These are phyloP conservation scores for Pheosia gnoma DNA, from an alignment of 2,888 invertebrate genomes.

Conservation along the genomic window DNA sequence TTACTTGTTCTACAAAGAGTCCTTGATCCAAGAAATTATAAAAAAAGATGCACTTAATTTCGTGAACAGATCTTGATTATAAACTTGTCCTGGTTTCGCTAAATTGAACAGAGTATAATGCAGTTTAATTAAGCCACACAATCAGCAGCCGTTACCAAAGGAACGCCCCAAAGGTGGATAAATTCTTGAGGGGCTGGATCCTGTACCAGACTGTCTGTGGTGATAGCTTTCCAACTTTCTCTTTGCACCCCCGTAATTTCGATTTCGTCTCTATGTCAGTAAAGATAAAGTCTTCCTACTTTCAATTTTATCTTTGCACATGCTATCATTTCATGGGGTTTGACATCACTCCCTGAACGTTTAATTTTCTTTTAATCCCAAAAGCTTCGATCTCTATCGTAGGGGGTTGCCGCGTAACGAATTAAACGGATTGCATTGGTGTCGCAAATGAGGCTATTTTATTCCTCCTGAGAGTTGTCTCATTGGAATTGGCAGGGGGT, in stretches of 20 bases:
- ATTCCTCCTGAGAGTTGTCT: conserved; percentile 70
- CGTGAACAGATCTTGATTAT: conserved; percentile 30
- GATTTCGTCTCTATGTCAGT: conserved; percentile 35
- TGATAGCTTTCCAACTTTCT: conserved; percentile 48
- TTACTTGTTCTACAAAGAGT: not conserved
- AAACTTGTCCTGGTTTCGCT: conserved; percentile 29
- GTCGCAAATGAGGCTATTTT: conserved; percentile 81
- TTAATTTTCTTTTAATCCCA: conserved; percentile 84
- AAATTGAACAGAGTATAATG: conserved; percentile 71
- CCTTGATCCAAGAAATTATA: conserved; percentile 5
- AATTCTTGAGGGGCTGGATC: conserved; percentile 74
- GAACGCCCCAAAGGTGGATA: conserved; percentile 79
- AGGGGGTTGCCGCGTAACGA: conserved; percentile 77
- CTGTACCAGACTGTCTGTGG: conserved; percentile 63
- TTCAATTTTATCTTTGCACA: conserved; percentile 19
- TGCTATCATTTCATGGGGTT: conserved; percentile 60
- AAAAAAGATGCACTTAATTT: conserved; percentile 22
- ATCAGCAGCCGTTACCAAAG: conserved; percentile 78
- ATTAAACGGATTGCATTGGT: conserved; percentile 81
- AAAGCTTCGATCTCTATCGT: conserved; percentile 77
- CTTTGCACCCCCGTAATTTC: conserved; percentile 4
- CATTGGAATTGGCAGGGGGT: conserved; percentile 57
- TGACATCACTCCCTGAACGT: conserved; percentile 73
- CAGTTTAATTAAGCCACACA: conserved; percentile 80
- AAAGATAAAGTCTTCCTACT: conserved; percentile 26